phyloP scores from a whole-genome alignment of 2,113 vertebrate species.

The Pycnonotus jocosus region DNA sequence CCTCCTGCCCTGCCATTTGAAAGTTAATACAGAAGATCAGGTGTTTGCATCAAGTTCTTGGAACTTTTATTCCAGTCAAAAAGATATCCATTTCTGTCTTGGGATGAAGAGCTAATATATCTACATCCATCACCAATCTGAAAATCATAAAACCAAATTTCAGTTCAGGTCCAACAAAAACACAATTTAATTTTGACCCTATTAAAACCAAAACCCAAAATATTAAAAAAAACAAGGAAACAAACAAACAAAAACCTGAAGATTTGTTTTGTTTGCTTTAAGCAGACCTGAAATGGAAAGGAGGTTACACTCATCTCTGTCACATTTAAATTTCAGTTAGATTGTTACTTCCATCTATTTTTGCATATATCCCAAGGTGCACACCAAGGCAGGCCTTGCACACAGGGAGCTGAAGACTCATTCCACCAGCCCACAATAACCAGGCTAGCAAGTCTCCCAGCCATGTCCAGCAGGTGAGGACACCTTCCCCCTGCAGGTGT shows the following conservation, averaged over 20 bases:
- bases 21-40: not conserved
- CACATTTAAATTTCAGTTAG: not conserved
- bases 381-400: not conserved
- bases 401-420: not conserved
- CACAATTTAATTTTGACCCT: not conserved
- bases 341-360: not conserved
- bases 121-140: not conserved
- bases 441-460: not conserved
- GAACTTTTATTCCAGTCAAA: not conserved
- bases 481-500: not conserved
- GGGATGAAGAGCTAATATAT: not conserved
- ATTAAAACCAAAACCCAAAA: not conserved
- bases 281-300: not conserved
- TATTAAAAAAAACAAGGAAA: not conserved
- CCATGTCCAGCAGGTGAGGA: not conserved
- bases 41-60: not conserved
- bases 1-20: not conserved
- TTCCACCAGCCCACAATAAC: not conserved
- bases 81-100: not conserved
- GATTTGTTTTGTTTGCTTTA: not conserved
- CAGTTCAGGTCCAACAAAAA: not conserved
- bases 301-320: too few relatives aligned
- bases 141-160: not conserved
- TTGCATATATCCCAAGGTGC: rapidly evolving
- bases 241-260: not conserved